Percentiles rank a stretch among this genome's conserved stretches.
Conservation (phyloP, 2,888 invertebrate species). For the Caenorhabditis japonica region DNA sequence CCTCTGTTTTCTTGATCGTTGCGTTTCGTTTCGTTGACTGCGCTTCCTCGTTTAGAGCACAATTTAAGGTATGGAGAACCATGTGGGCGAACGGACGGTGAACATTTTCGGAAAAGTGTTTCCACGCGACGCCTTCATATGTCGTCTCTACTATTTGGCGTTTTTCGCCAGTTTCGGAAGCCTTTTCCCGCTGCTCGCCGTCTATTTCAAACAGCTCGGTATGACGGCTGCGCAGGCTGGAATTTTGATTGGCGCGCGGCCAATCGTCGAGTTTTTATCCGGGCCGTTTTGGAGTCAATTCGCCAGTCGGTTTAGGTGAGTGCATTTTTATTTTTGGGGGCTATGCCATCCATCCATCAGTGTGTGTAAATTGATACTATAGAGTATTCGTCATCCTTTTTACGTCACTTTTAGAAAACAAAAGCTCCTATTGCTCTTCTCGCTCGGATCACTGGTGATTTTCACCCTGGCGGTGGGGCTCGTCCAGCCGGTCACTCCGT, state of each 20-base stretch:
- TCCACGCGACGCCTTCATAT: slow-evolving; percentile 91
- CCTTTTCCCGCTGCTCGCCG: slow-evolving; percentile 96
- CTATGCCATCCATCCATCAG: too few species aligned
- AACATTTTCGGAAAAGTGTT: slow-evolving; percentile 78
- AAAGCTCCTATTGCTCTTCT: slow-evolving; percentile 87
- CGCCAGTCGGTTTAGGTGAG: slow-evolving; percentile 84
- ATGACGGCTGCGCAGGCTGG: slow-evolving; percentile 91
- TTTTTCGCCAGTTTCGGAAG: slow-evolving; percentile 99
- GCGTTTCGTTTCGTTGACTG: neutral
- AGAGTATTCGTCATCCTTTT: slow-evolving; percentile 13
- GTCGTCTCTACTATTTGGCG: slow-evolving; percentile 98
- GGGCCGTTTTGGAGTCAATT: slow-evolving; percentile 98
- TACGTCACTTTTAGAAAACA: slow-evolving; percentile 67
- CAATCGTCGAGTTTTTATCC: slow-evolving; percentile 95
- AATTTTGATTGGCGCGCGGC: slow-evolving; percentile 88
- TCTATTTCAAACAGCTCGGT: slow-evolving; percentile 91
- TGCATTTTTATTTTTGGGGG: too few species aligned
- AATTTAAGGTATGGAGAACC: slow-evolving; percentile 67
- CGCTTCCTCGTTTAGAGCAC: too few species aligned
- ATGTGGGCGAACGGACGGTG: slow-evolving; percentile 68
- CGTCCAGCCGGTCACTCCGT: slow-evolving; percentile 91
- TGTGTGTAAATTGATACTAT: slow-evolving; percentile 2
- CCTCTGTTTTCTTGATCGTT: neutral
- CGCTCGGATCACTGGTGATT: slow-evolving; percentile 93
- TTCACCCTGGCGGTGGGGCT: slow-evolving; percentile 96